Percentiles rank a stretch among this genome's conserved stretches.
phyloP scores from a whole-genome alignment of 2,797 vertebrate genomes.

The Antennarius maculatus region DNA sequence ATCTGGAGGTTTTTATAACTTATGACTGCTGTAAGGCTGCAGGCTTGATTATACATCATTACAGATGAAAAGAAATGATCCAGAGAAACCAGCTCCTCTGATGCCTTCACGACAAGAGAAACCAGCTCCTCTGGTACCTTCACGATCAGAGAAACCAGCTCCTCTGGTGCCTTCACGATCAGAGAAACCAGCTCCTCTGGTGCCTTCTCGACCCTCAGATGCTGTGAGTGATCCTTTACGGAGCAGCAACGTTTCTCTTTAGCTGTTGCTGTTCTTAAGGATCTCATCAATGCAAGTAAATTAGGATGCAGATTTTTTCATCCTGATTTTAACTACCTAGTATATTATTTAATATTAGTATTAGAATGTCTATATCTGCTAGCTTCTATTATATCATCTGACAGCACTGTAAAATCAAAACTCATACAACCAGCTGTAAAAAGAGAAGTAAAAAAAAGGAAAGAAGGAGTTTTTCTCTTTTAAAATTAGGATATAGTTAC shows the following conservation, averaged over 20 bases:
- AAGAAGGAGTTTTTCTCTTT: background rate
- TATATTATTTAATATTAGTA: too few relatives aligned
- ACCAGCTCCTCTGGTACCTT: too few relatives aligned
- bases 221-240: constrained; percentile 31
- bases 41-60: background rate
- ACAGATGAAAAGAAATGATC: constrained; percentile 44
- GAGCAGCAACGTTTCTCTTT: background rate
- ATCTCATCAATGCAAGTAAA: background rate
- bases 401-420: background rate
- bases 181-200: constrained; percentile 25
- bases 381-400: too few relatives aligned
- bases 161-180: too few relatives aligned
- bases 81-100: background rate
- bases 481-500: too few relatives aligned
- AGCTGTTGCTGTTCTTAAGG: background rate
- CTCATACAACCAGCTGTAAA: background rate
- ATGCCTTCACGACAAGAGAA: too few relatives aligned
- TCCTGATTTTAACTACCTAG: background rate
- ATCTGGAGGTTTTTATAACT: background rate
- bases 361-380: too few relatives aligned
- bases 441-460: background rate
- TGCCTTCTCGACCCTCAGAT: constrained; percentile 27
- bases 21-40: background rate
- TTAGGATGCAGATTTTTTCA: background rate
- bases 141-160: too few relatives aligned